Conservation (phyloP, 1,140 invertebrate species). For the Ceratina calcarata region DNA sequence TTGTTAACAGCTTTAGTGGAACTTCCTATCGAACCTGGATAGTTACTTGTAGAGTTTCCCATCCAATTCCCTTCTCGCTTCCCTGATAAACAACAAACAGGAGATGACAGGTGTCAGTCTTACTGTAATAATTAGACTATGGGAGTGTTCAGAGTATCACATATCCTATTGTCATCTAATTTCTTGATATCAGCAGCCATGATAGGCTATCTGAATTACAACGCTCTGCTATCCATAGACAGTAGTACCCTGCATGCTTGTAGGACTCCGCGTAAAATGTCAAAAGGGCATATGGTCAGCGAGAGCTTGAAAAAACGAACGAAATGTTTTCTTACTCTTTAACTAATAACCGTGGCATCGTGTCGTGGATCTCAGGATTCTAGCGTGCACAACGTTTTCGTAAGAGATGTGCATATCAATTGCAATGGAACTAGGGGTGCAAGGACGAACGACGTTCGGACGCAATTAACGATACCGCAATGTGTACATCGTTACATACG, state of each 20-base stretch:
- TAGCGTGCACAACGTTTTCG: background rate
- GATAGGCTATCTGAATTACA: background rate
- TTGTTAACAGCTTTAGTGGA: constrained; percentile 46
- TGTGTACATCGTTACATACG: background rate
- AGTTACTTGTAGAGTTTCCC: constrained; percentile 56
- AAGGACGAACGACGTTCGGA: constrained; percentile 26
- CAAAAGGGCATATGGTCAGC: background rate
- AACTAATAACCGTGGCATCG: background rate
- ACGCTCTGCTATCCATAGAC: no score
- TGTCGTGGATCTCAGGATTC: background rate
- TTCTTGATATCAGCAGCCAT: no score
- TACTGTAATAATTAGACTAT: background rate
- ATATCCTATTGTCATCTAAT: no score
- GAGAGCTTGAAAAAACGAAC: background rate
- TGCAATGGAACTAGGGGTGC: constrained; percentile 3
- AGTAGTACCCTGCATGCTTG: background rate
- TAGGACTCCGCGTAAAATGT: background rate
- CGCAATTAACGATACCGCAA: constrained; percentile 41
- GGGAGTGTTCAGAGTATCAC: no score
- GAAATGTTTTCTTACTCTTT: background rate
- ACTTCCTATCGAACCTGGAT: constrained; percentile 50
- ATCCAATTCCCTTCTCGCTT: constrained; percentile 64
- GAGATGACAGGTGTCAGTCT: background rate
- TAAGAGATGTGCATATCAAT: constrained; percentile 17
- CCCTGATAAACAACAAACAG: constrained; percentile 42